Evolutionary conservation across 2,888 invertebrate species (phyloP).

Genomic region (Thera obeliscata): DNA sequence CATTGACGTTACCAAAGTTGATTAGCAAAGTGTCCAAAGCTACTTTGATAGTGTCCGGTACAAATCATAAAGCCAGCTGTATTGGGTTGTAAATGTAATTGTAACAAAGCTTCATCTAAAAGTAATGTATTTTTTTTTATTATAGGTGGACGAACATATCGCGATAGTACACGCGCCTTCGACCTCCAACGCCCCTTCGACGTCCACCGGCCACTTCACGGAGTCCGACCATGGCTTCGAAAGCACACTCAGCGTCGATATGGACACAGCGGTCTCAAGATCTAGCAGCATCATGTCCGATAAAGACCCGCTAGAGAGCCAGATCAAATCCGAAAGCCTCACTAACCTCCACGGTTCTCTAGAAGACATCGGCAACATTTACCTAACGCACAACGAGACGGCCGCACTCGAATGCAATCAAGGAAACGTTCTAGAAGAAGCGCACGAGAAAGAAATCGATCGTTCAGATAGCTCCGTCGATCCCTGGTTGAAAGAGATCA

Average conservation of each 20-base stretch:
- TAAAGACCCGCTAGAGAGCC: conserved; percentile 68
- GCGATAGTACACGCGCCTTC: conserved; percentile 75
- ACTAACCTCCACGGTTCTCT: conserved; percentile 89
- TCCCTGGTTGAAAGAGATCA: conserved; percentile 86
- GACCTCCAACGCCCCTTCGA: conserved; percentile 70
- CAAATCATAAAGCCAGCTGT: no score
- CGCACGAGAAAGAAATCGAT: conserved; percentile 64
- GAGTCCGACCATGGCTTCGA: conserved; percentile 66
- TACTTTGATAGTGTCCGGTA: no score
- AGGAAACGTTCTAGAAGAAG: conserved; percentile 70
- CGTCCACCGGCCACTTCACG: conserved; percentile 60
- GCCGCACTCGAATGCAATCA: conserved; percentile 73
- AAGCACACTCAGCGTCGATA: conserved; percentile 64
- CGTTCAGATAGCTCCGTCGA: conserved; percentile 79
- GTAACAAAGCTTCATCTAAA: neutral
- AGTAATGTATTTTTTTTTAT: conserved; percentile 4
- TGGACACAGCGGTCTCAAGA: conserved; percentile 71
- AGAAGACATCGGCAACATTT: conserved; percentile 83
- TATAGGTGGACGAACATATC: conserved; percentile 74
- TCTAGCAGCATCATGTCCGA: conserved; percentile 78
- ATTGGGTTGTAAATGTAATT: neutral
- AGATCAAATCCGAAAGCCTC: conserved; percentile 81
- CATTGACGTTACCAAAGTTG: no score
- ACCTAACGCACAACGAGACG: conserved; percentile 75
- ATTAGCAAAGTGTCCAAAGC: no score